These are phyloP conservation scores for Conchocele bisecta DNA, from an alignment of 2,888 invertebrate genomes.

Conservation along the genomic window DNA sequence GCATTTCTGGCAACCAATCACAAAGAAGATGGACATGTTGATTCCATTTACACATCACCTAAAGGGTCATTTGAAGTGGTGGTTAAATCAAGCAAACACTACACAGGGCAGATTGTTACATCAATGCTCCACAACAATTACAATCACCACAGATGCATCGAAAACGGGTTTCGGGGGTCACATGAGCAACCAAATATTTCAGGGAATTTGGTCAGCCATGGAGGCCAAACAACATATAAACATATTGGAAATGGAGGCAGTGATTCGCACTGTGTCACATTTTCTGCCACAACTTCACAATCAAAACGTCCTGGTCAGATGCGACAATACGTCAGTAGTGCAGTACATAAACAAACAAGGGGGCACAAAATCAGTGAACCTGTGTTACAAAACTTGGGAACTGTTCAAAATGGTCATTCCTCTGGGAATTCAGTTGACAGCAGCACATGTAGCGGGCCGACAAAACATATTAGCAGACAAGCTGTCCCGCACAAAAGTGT, in stretches of 20 bases:
- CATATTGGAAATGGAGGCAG: neutral
- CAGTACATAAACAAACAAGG: conserved; percentile 26
- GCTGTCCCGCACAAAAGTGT: neutral
- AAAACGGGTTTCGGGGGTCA: conserved; percentile 15
- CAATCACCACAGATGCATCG: no score
- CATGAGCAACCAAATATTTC: neutral
- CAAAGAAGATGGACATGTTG: no score
- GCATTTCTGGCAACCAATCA: no score
- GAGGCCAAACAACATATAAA: neutral
- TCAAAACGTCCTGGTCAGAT: neutral
- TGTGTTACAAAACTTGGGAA: conserved; percentile 2
- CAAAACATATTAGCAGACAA: conserved; percentile 8
- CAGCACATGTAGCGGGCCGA: conserved; percentile 10
- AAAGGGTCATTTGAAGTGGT: no score
- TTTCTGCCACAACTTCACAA: neutral
- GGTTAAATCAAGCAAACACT: no score
- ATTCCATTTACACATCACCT: no score
- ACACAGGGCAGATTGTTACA: no score
- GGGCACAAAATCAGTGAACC: conserved; percentile 14
- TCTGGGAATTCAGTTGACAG: neutral
- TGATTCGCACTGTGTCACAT: neutral
- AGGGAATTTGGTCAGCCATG: neutral
- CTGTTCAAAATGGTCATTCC: neutral
- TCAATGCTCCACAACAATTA: no score
- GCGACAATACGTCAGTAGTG: conserved; percentile 28